phyloP scores from a whole-genome alignment of 1,140 invertebrate species.

The Achroia grisella region DNA sequence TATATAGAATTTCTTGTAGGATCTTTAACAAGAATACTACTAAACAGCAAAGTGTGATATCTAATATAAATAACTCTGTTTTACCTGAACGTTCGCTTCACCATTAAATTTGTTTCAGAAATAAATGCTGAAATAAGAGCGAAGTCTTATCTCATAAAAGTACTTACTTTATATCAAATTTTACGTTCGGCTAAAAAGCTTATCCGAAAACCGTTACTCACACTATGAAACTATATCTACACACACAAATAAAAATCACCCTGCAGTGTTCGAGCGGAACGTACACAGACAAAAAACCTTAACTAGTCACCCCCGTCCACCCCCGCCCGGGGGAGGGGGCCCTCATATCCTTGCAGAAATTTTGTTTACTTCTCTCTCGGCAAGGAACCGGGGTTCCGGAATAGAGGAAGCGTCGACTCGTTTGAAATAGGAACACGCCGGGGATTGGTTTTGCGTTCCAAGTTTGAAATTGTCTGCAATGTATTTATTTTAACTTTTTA shows the following conservation, averaged over 20 bases:
- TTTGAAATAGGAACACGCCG: slow-evolving; percentile 52
- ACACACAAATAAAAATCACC: slow-evolving; percentile 52
- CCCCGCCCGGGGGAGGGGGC: slow-evolving; percentile 21
- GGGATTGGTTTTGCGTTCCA: slow-evolving; percentile 49
- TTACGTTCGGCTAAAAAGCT: slow-evolving; percentile 29
- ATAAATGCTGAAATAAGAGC: background rate
- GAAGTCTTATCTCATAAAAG: too few species aligned
- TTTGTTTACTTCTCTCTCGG: slow-evolving; percentile 68
- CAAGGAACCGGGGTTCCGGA: slow-evolving; percentile 59
- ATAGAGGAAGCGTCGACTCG: slow-evolving; percentile 21
- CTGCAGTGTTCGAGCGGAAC: slow-evolving; percentile 4
- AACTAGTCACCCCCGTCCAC: slow-evolving; percentile 38
- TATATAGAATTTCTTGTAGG: too few species aligned
- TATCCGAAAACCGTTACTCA: slow-evolving; percentile 20
- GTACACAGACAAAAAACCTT: slow-evolving; percentile 62
- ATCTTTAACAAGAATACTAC: too few species aligned
- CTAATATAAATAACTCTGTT: slow-evolving; percentile 3
- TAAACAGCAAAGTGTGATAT: too few species aligned
- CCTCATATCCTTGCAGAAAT: slow-evolving; percentile 69
- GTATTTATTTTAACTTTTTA: slow-evolving; percentile 23
- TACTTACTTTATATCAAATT: slow-evolving; percentile 9
- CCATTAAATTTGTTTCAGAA: too few species aligned
- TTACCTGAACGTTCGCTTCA: too few species aligned
- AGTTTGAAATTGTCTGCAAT: slow-evolving; percentile 38
- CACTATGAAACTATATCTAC: slow-evolving; percentile 19